Conservation (phyloP, 2,888 invertebrate genomes). For the Athalia circularis region DNA sequence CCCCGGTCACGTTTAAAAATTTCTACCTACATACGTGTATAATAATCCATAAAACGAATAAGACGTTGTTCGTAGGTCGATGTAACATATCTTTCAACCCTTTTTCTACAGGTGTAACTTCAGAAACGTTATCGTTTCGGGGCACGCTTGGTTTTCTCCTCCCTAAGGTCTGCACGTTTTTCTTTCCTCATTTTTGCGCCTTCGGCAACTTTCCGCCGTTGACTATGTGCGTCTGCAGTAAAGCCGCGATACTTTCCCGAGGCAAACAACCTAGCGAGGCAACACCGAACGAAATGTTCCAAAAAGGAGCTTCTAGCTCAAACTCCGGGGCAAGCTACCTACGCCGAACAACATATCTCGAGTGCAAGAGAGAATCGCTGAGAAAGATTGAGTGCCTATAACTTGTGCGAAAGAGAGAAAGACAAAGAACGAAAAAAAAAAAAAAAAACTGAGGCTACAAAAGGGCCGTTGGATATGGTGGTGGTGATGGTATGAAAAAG, state of each 20-base stretch:
- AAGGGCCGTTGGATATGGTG: conserved; percentile 25
- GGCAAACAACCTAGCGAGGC: conserved; percentile 7
- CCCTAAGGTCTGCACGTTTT: conserved; percentile 15
- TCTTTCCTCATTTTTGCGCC: conserved; percentile 53
- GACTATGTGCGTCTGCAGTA: background rate
- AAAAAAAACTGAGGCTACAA: conserved; percentile 31
- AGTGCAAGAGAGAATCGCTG: too few relatives aligned
- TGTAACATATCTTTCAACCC: conserved; percentile 13
- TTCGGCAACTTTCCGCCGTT: conserved; percentile 47
- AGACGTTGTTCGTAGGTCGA: background rate
- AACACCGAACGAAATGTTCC: background rate
- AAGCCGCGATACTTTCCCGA: conserved; percentile 34
- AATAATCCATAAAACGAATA: too few relatives aligned
- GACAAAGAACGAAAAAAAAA: conserved; percentile 6
- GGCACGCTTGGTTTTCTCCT: conserved; percentile 54
- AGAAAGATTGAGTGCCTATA: too few relatives aligned
- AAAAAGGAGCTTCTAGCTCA: background rate
- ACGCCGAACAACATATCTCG: too few relatives aligned
- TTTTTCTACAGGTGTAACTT: background rate
- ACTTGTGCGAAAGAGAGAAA: background rate
- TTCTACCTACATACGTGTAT: too few relatives aligned
- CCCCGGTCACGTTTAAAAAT: too few relatives aligned
- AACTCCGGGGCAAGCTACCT: background rate
- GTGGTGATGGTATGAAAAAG: too few relatives aligned
- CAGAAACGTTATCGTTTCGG: conserved; percentile 55